Conservation (phyloP, 2,797 vertebrate genomes). For the Sorex maritimensis region DNA sequence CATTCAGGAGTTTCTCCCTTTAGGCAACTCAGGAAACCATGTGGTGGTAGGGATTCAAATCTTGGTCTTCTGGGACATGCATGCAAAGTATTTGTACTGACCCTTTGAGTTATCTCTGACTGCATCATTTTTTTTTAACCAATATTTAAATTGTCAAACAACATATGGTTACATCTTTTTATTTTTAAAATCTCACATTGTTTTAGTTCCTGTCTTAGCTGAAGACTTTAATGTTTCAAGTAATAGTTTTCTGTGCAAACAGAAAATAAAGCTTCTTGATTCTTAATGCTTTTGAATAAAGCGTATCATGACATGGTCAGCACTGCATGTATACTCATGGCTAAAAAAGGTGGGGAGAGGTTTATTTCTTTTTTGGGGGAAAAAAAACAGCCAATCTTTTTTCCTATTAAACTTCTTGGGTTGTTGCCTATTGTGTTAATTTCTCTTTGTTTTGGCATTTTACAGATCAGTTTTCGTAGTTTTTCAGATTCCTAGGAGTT, state of each 20-base stretch:
- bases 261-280: slow-evolving; percentile 24
- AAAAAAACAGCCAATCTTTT: slow-evolving; percentile 62
- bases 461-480: slow-evolving; percentile 38
- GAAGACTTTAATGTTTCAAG: slow-evolving; percentile 52
- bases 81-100: too few species aligned
- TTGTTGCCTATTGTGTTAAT: slow-evolving; percentile 36
- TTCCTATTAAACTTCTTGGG: slow-evolving; percentile 64
- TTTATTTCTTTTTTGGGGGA: slow-evolving; percentile 63
- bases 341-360: not conserved
- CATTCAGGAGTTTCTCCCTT: too few species aligned
- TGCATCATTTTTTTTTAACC: too few species aligned
- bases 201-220: slow-evolving; percentile 59
- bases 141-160: too few species aligned
- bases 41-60: too few species aligned
- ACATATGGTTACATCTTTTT: too few species aligned
- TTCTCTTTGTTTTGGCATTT: too few species aligned
- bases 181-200: not conserved
- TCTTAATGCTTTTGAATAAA: slow-evolving; percentile 68
- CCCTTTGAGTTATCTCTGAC: too few species aligned
- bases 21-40: too few species aligned
- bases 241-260: not conserved
- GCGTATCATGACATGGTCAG: slow-evolving; percentile 40
- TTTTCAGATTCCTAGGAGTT: not conserved
- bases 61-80: too few species aligned
- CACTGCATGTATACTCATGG: slow-evolving; percentile 15